Conservation (phyloP, 2,888 invertebrate species). For the Anthrax anthrax region DNA sequence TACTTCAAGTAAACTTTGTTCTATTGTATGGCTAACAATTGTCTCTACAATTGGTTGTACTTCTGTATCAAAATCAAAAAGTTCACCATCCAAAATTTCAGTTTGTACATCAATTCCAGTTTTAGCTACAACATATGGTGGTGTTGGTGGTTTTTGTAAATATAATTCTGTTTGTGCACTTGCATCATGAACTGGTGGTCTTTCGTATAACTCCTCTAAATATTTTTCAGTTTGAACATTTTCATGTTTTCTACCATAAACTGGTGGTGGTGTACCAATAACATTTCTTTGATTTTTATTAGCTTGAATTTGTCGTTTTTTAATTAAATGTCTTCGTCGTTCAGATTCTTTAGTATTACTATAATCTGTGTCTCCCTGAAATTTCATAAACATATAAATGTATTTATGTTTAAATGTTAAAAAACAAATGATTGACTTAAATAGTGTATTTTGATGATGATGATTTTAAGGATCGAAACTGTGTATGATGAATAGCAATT, state of each 20-base stretch:
- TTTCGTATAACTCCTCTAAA: conserved; percentile 70
- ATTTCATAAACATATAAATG: too few relatives aligned
- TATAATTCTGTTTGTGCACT: conserved; percentile 81
- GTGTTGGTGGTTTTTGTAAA: conserved; percentile 67
- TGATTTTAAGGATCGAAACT: too few relatives aligned
- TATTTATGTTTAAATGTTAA: too few relatives aligned
- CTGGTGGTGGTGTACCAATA: conserved; percentile 36
- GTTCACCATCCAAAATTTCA: conserved; percentile 82
- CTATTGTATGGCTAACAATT: conserved; percentile 75
- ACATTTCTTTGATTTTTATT: conserved; percentile 42
- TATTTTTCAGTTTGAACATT: conserved; percentile 81
- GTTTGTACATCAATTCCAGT: conserved; percentile 68
- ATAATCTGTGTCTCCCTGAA: not conserved
- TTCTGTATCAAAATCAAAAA: conserved; percentile 86
- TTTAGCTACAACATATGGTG: conserved; percentile 62
- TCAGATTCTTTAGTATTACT: not conserved
- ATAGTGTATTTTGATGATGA: too few relatives aligned
- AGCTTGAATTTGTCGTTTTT: conserved; percentile 43
- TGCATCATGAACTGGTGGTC: conserved; percentile 59
- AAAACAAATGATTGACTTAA: too few relatives aligned
- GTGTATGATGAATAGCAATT: too few relatives aligned
- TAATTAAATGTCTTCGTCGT: conserved; percentile 57
- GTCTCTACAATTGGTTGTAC: conserved; percentile 81
- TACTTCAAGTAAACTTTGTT: conserved; percentile 79
- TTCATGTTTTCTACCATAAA: conserved; percentile 70